Base-by-base conservation (phyloP, 2,888 invertebrate genomes). In the Tortrix viridana region DNA sequence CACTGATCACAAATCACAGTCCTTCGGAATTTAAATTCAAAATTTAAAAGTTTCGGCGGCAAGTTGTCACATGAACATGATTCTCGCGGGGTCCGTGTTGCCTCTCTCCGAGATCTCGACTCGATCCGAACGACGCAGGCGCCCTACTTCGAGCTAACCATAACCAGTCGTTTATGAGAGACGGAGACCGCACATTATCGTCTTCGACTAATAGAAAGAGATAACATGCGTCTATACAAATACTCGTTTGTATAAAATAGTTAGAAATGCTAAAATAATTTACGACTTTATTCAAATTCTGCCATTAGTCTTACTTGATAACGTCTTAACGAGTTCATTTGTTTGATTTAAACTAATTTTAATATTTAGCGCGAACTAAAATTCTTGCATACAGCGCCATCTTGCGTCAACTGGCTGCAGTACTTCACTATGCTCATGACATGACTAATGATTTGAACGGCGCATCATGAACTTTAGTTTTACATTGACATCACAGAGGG, bases 31-130 rank as follows among this genome's bases (percentile, higher is more conserved):
- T 58, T 70, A 73, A 73, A 74, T 78, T 82, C 74, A 75, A 77
- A 79, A 77, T 73, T 67, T 60, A 69, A 75, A 72, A 73, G 77
- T 77, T 82, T 87, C 85, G 87, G 88, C 91, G 91, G 87, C 81
- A 87, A 89, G 77, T 75, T 77, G 75, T 88, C 85, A 89, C 85
- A 88, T 84, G 85, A 87, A 85, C 88, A 88, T 86, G 82, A 78
- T 86, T 85, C 84, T 81, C 87, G 86, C 80, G 81, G 83, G 84
- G 86, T 85, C 85, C 88, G 90, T 87, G 78, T 86, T 81, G 81
- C 84, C 84, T 84, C 90, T 90, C 89, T 82, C 85, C 81, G 84
- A 88, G 89, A 88, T 89, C 83, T 88, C 86, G 82, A 86, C 86
- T 88, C 87, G 79, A 77, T 83, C 76, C 85, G 80, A 75, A 80